Conservation (phyloP, 1,140 invertebrate genomes). For the Cotesia glomerata region DNA sequence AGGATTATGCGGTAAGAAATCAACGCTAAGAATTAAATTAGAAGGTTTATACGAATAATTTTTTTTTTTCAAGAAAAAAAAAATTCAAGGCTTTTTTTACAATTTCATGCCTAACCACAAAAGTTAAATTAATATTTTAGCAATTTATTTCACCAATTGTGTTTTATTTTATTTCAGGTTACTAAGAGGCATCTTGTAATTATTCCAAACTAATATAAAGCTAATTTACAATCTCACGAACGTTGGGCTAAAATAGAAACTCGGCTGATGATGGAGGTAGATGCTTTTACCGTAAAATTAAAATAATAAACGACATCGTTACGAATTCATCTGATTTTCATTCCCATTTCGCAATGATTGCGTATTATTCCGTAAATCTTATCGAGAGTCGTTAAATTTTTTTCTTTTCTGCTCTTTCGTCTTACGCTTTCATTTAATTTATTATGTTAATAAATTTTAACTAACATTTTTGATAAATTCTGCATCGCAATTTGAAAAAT, state of each 20-base stretch:
- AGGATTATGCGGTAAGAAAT: not conserved
- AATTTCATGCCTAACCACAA: too few species aligned
- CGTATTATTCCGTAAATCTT: slow-evolving; percentile 53
- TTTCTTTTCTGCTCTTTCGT: too few species aligned
- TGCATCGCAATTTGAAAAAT: too few species aligned
- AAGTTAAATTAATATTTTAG: too few species aligned
- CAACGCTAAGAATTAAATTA: not conserved
- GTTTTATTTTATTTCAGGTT: not conserved
- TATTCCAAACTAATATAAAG: not conserved
- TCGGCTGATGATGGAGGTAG: not conserved
- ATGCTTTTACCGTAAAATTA: slow-evolving; percentile 49
- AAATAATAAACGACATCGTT: slow-evolving; percentile 65
- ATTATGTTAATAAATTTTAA: too few species aligned
- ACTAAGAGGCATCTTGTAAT: not conserved
- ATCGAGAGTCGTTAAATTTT: not conserved
- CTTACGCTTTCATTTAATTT: too few species aligned
- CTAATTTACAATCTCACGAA: not conserved
- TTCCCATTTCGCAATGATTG: slow-evolving; percentile 63
- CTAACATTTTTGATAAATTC: too few species aligned
- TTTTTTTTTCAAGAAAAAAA: not conserved
- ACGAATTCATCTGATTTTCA: slow-evolving; percentile 65
- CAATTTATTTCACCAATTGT: not conserved
- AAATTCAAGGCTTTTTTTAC: too few species aligned
- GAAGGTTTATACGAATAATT: not conserved
- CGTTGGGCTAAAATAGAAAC: too few species aligned